Evolutionary conservation across 2,888 invertebrate species (phyloP).

Genomic region (Holacanthella duospinosa): DNA sequence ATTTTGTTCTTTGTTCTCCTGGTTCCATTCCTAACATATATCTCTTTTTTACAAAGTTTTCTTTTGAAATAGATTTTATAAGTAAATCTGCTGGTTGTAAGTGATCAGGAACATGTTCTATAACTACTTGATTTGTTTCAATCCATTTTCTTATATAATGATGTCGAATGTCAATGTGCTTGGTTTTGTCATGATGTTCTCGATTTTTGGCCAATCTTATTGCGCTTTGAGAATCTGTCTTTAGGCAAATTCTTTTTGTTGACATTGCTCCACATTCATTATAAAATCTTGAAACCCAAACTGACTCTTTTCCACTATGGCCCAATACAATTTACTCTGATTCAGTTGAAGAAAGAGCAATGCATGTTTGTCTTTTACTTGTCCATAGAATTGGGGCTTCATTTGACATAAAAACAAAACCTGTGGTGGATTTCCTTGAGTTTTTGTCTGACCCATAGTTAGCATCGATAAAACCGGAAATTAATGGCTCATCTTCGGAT

Average conservation of each 20-base stretch:
- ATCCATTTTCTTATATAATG: conserved; percentile 23
- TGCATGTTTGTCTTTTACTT: conserved; percentile 17
- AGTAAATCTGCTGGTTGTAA: no score
- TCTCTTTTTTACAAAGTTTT: no score
- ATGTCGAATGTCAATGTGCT: no score
- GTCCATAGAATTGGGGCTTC: conserved; percentile 18
- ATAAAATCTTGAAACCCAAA: conserved; percentile 16
- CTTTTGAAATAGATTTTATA: no score
- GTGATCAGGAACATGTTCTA: no score
- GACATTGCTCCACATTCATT: no score
- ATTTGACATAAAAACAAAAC: conserved; percentile 14
- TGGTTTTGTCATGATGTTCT: no score
- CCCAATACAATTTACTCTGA: conserved; percentile 20
- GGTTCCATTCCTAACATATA: no score
- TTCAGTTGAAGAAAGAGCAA: conserved; percentile 20
- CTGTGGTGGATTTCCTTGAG: conserved; percentile 20
- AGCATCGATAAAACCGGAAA: conserved; percentile 25
- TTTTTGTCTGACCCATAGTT: conserved; percentile 25
- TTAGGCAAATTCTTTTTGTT: conserved; percentile 12
- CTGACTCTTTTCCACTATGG: conserved; percentile 13
- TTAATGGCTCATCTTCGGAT: not conserved
- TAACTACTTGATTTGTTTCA: no score
- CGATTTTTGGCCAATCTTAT: no score
- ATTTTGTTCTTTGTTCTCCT: no score
- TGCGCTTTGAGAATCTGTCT: no score